Evolutionary conservation across 2,797 vertebrate genomes (phyloP).

Genomic region (Leptatherina wallacei): DNA sequence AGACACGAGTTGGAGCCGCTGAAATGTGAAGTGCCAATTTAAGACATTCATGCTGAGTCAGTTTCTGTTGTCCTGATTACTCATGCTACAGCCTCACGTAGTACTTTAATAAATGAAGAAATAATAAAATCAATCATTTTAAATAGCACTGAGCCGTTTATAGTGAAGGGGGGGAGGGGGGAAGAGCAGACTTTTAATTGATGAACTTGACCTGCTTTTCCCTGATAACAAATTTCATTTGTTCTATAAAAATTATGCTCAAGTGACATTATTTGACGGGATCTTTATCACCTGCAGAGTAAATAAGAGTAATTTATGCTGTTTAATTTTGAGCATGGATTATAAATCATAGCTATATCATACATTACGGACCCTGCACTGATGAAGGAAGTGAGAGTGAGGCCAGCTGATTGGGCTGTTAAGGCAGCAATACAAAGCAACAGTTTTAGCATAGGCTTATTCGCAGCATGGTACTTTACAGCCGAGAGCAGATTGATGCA

Average conservation of each 20-base stretch:
- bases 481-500: conserved; percentile 65
- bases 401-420: conserved; percentile 77
- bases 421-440: conserved; percentile 68
- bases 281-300: conserved; percentile 87
- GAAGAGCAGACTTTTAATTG: conserved; percentile 81
- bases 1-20: conserved; percentile 44
- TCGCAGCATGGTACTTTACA: conserved; percentile 67
- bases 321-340: conserved; percentile 82
- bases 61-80: conserved; percentile 81
- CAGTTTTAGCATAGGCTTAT: conserved; percentile 64
- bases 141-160: conserved; percentile 79
- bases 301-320: conserved; percentile 89
- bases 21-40: conserved; percentile 64
- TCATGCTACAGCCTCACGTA: conserved; percentile 73
- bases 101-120: conserved; percentile 86
- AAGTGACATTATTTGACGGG: conserved; percentile 87
- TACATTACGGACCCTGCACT: conserved; percentile 77
- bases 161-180: conserved; percentile 50
- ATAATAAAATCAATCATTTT: conserved; percentile 88
- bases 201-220: conserved; percentile 86
- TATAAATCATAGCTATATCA: conserved; percentile 83
- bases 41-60: conserved; percentile 79
- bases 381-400: conserved; percentile 76
- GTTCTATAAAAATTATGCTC: conserved; percentile 87
- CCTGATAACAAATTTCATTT: conserved; percentile 88